Evolutionary conservation across 2,888 invertebrate species (phyloP), one percentile per base, ranked within the genome.

Genomic region (Rhorus exstirpatorius): DNA sequence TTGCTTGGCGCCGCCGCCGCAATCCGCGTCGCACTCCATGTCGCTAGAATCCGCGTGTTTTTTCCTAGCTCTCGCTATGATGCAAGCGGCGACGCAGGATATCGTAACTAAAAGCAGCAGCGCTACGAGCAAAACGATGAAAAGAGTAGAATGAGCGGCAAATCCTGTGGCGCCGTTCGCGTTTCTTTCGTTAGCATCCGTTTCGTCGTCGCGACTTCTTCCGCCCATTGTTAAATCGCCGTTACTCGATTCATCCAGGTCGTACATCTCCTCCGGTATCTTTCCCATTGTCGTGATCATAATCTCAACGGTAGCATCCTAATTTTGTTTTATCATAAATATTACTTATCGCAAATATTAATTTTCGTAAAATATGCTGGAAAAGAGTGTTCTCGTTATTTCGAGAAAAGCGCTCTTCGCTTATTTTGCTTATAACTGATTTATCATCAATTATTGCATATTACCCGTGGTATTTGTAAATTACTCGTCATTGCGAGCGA

Each of bases 271-370:
- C 0, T 80, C 87, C 38, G 89, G 89, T 61, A 89, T 87, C 82
- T 87, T 86, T 1, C 89, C 90, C 35, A 76, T 19, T 1, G 90
- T 90, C 7, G 90, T 90, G 51, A 87, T 55, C 89, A 89, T 89
- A 46, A 87, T 75, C 44, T 90, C 89, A 10, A 86, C 85, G 0
- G 89, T 88, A 12, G 55, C 86, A 6, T 90, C 90, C 90, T 90
- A 35, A 26, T 35, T 70, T 14, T 19, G 3, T 19, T 41, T 61
- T 10, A 12, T 0, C 10, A 10, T 14, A 17, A 31, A 60, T 49
- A 70, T 24, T 17, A 44, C 1, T 10, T 55, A 31, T 31, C 7
- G n/a, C 1, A 46, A n/a, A n/a, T n/a, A n/a, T n/a, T n/a, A n/a
- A n/a, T n/a, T n/a, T n/a, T n/a, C n/a, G n/a, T n/a, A n/a, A n/a